A percentile compares a stretch with the other conserved stretches of the same genome.
Evolutionary conservation across 2,888 invertebrate species (phyloP).

Genomic region (Timema podura): DNA sequence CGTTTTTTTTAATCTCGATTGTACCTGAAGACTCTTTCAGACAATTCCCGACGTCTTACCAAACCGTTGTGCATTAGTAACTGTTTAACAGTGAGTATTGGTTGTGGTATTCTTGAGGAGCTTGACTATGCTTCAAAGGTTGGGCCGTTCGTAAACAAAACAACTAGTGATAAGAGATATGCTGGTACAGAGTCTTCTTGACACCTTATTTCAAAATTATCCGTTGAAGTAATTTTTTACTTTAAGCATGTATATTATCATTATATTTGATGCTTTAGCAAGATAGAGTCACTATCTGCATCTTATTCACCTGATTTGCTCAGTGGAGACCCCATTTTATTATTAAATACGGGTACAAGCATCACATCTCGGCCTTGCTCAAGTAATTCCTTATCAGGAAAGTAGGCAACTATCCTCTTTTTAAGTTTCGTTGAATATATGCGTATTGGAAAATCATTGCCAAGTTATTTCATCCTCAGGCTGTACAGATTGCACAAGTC

Average conservation of each 20-base stretch:
- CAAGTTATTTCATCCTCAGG: slow-evolving; percentile 4
- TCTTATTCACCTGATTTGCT: slow-evolving; percentile 1
- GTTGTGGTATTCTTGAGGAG: background rate
- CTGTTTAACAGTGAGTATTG: background rate
- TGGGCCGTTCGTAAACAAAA: background rate
- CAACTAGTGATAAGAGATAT: background rate
- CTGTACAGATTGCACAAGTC: slow-evolving; percentile 2
- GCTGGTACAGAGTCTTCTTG: background rate
- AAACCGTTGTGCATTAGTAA: background rate
- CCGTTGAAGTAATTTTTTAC: background rate
- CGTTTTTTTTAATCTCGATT: background rate
- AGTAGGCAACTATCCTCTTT: background rate
- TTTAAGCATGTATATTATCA: background rate
- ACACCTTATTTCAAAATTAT: background rate
- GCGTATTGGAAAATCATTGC: background rate
- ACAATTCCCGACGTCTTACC: background rate
- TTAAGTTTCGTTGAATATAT: background rate
- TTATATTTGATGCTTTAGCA: background rate
- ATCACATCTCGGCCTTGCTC: background rate
- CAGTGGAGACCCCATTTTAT: background rate
- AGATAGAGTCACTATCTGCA: background rate
- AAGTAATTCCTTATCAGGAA: background rate
- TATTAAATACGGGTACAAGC: background rate
- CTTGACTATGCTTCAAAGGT: background rate
- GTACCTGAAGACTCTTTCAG: background rate